phyloP scores from a whole-genome alignment of 2,797 vertebrate species.

The Sebastes reedi region DNA sequence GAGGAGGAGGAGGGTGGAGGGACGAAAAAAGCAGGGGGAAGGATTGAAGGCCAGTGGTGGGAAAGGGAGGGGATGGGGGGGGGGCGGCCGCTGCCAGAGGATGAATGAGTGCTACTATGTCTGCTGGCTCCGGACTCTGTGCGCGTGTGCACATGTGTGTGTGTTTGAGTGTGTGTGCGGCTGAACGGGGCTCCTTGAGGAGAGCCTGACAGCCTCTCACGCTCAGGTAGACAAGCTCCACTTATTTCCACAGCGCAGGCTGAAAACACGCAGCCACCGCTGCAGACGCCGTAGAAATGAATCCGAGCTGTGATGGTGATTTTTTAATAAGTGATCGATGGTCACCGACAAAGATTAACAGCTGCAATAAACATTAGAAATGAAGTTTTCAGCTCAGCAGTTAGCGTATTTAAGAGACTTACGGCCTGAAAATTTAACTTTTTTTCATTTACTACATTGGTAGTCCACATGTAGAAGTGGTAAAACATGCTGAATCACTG shows the following conservation, averaged over 20 bases:
- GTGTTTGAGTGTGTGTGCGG: constrained; percentile 11
- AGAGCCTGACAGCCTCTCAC: constrained; percentile 64
- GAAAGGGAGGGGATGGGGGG: constrained; percentile 18
- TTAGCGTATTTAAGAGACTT: no score
- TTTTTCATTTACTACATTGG: no score
- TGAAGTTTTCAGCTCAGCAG: no score
- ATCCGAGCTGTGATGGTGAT: background rate
- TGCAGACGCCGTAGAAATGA: constrained; percentile 40
- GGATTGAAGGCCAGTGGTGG: constrained; percentile 57
- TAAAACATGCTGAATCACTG: no score
- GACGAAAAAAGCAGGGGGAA: constrained; percentile 61
- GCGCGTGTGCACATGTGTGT: background rate
- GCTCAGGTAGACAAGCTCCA: constrained; percentile 65
- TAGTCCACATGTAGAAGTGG: no score
- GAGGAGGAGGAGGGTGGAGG: constrained; percentile 21
- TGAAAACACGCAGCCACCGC: constrained; percentile 15
- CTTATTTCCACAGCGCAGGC: constrained; percentile 51
- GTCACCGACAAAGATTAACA: no score
- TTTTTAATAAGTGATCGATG: background rate
- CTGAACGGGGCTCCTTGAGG: constrained; percentile 59
- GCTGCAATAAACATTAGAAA: no score
- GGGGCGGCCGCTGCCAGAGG: constrained; percentile 42
- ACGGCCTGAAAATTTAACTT: no score
- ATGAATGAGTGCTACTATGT: constrained; percentile 83
- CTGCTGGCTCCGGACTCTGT: constrained; percentile 56